Conservation (phyloP, 2,113 vertebrate species). For the Hippolais icterina region DNA sequence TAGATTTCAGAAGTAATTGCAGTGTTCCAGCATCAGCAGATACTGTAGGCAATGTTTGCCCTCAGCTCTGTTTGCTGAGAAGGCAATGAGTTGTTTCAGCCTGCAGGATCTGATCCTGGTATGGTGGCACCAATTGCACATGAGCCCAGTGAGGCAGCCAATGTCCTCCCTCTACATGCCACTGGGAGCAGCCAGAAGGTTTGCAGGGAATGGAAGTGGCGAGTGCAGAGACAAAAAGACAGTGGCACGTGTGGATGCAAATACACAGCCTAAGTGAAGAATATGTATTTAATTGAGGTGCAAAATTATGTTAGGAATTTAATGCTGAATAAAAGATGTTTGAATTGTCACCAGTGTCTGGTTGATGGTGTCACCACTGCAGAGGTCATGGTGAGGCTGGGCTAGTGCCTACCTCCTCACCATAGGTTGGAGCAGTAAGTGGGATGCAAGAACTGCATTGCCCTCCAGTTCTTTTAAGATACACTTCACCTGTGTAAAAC, state of each 20-base stretch:
- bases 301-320: not conserved
- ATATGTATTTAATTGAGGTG: not conserved
- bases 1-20: slow-evolving; percentile 54
- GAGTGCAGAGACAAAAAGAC: not conserved
- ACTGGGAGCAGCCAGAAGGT: not conserved
- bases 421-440: not conserved
- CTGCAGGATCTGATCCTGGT: not conserved
- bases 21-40: slow-evolving; percentile 7
- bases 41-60: slow-evolving; percentile 31
- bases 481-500: not conserved
- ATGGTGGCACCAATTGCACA: not conserved
- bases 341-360: not conserved
- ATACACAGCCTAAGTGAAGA: not conserved
- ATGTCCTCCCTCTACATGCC: not conserved
- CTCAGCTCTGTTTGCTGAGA: not conserved
- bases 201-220: not conserved
- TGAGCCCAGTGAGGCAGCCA: not conserved
- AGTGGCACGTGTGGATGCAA: not conserved
- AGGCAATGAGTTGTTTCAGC: not conserved
- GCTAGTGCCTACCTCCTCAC: not conserved
- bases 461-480: not conserved
- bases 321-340: not conserved
- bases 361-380: not conserved
- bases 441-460: not conserved
- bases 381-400: not conserved